A percentile compares a stretch with the other conserved stretches of the same genome.
These are phyloP conservation scores for Pedionomus torquatus DNA, from an alignment of 2,113 vertebrate genomes.

Conservation along the genomic window DNA sequence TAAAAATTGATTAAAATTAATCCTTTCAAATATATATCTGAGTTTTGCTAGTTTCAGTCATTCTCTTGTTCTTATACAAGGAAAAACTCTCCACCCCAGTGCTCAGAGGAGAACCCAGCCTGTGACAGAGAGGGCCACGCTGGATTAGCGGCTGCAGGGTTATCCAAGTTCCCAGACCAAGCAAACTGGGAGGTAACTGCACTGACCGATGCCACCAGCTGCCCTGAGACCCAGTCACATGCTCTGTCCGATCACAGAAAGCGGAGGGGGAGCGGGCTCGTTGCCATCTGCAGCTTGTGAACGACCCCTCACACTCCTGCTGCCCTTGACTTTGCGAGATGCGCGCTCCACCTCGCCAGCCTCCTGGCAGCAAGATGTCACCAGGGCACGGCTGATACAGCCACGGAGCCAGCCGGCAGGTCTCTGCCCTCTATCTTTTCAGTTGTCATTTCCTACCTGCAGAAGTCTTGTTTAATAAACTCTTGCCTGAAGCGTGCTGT, in stretches of 20 bases:
- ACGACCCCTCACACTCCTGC: accelerated
- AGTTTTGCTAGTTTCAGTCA: neutral
- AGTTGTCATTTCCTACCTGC: neutral
- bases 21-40: neutral
- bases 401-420: neutral
- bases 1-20: neutral
- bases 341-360: neutral
- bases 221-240: neutral
- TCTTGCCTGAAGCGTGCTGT: neutral
- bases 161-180: neutral
- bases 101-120: neutral
- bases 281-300: neutral
- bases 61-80: neutral
- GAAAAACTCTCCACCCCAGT: neutral
- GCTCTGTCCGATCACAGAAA: neutral
- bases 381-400: neutral
- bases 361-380: neutral
- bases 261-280: accelerated
- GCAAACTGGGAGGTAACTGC: neutral
- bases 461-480: neutral
- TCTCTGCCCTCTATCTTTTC: neutral
- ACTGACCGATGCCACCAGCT: neutral
- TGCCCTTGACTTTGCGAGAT: neutral
- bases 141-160: neutral
- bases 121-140: neutral